phyloP scores from a whole-genome alignment of 2,888 invertebrate species.

The Agrypnus murinus region DNA sequence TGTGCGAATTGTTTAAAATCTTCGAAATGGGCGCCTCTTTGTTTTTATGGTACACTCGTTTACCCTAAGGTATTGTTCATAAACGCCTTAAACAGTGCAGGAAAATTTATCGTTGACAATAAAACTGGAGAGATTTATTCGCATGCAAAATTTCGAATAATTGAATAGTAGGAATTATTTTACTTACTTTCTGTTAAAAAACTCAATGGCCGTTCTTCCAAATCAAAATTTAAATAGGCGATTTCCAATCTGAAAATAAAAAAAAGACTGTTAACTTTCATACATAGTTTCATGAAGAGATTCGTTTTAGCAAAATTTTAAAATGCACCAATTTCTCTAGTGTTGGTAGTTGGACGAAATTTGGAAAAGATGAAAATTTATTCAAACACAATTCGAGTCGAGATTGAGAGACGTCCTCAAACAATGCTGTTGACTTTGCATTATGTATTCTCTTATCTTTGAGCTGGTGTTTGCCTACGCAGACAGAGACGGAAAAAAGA shows the following conservation, averaged over 20 bases:
- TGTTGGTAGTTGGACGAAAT: slow-evolving; percentile 38
- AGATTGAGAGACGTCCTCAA: slow-evolving; percentile 55
- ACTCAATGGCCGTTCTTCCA: background rate
- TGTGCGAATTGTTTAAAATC: too few relatives aligned
- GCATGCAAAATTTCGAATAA: slow-evolving; percentile 6
- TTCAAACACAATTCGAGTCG: slow-evolving; percentile 52
- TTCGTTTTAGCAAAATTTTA: slow-evolving; percentile 7
- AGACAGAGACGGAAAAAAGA: slow-evolving; percentile 36
- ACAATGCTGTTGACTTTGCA: slow-evolving; percentile 58
- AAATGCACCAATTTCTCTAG: slow-evolving; percentile 12
- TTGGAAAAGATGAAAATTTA: slow-evolving; percentile 50
- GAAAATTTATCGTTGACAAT: slow-evolving; percentile 22
- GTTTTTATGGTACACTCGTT: slow-evolving; percentile 1
- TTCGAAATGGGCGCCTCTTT: background rate
- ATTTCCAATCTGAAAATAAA: background rate
- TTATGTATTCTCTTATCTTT: slow-evolving; percentile 55
- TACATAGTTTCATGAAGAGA: background rate
- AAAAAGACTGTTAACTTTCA: background rate
- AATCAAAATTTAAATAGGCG: background rate
- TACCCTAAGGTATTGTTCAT: slow-evolving; percentile 18
- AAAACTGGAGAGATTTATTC: slow-evolving; percentile 20
- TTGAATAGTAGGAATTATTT: background rate
- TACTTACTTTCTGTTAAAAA: background rate
- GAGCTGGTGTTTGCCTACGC: slow-evolving; percentile 41
- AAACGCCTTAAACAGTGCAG: slow-evolving; percentile 3